Evolutionary conservation across 2,113 vertebrate species (phyloP), one percentile per base, ranked within the genome.

Genomic region (Phodopus roborovskii): DNA sequence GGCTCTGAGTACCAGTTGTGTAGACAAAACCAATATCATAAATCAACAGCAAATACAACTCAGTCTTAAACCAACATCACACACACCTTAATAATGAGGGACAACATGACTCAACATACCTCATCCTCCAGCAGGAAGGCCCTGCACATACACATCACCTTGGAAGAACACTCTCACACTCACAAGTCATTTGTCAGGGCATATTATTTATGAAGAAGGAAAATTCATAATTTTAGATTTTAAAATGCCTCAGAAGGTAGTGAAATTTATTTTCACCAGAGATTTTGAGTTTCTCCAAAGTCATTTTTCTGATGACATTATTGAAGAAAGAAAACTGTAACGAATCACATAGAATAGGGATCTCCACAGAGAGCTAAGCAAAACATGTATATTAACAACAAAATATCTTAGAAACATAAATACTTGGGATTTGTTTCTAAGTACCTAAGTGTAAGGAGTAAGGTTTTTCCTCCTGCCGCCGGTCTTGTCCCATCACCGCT

Each of bases 161-260:
- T 90, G 48, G 86, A 88, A 97, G 42, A 90, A 75, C 36, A 60
- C 30, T 74, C 26, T 95, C 39, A 74, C 9, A 84, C 8, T 96
- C 85, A 15, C 1, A 85, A 91, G 26, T 20, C 78, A 68, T 75
- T 83, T 70, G 42, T 95, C 94, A 96, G 42, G 45, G 86, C 66
- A 19, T 91, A 45, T 96, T 64, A 89, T 97, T 81, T 92, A 50
- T n/a, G 26, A 90, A 96, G 90, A 74, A 79, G 16, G 62, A 94
- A 53, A 88, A 93, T 71, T 0, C 2, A 71, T 33, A 96, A 7
- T 87, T 5, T 94, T 95, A 64, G 13, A 53, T 91, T 33, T 30
- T 97, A 97, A 96, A 94, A 53, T 22, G 16, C 10, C 45, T 75
- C 1, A 77, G 39, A 86, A 53, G 4, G 83, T 78, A 87, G 36